phyloP scores from a whole-genome alignment of 2,113 vertebrate genomes.

The Amblyornis subalaris region DNA sequence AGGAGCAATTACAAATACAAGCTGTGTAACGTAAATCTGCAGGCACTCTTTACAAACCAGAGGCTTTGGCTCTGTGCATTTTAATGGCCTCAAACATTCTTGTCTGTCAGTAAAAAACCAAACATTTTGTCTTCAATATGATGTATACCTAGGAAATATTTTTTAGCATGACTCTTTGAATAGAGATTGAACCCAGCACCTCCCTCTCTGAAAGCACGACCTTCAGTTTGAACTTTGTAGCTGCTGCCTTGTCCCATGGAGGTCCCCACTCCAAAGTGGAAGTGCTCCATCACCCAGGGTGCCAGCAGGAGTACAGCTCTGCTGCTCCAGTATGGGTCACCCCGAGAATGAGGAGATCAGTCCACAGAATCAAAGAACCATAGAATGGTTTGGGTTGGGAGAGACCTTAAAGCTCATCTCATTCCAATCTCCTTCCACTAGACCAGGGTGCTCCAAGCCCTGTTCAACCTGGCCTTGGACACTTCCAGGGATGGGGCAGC shows the following conservation, averaged over 20 bases:
- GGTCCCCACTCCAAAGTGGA: neutral
- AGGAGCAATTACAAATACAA: neutral
- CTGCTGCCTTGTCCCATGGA: neutral
- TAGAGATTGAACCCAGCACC: neutral
- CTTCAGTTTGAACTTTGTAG: neutral
- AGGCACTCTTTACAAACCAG: neutral
- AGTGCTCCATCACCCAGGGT: fast-evolving
- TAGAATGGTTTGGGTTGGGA: neutral
- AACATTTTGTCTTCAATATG: neutral
- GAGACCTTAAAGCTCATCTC: neutral
- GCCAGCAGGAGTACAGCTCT: neutral
- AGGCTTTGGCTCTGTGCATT: neutral
- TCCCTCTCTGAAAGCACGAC: neutral
- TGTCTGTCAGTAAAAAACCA: neutral
- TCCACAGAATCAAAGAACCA: neutral
- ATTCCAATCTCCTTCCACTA: neutral
- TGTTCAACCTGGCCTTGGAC: neutral
- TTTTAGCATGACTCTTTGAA: neutral
- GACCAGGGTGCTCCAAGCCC: neutral
- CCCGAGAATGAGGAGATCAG: neutral
- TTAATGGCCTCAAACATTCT: neutral
- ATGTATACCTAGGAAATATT: neutral
- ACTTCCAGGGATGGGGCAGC: neutral
- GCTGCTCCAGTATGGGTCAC: neutral
- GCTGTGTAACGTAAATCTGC: neutral